phyloP scores from a whole-genome alignment of 2,797 vertebrate genomes.

The Glyptemys insculpta region DNA sequence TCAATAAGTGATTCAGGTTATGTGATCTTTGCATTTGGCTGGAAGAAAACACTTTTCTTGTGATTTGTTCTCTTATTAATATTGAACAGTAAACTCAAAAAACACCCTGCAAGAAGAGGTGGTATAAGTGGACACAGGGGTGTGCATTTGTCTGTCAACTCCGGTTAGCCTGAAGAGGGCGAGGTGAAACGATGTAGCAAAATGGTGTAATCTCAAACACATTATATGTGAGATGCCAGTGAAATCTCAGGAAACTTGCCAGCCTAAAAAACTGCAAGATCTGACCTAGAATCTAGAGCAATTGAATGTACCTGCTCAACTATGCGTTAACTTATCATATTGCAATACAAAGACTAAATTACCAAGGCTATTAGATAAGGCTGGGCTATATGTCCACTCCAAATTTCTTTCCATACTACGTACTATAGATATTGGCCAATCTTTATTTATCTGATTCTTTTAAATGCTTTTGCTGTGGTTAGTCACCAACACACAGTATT shows the following conservation, averaged over 20 bases:
- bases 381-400: not conserved
- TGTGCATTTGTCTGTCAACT: not conserved
- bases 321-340: not conserved
- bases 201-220: not conserved
- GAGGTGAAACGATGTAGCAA: not conserved
- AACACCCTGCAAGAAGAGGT: not conserved
- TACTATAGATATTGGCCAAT: not conserved
- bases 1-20: not conserved
- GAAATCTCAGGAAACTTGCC: not conserved
- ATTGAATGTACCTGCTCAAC: not conserved
- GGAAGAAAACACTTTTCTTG: not conserved
- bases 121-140: not conserved
- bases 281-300: not conserved
- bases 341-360: not conserved
- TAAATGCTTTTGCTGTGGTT: not conserved
- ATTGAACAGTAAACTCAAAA: not conserved
- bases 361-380: not conserved
- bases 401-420: not conserved
- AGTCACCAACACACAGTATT: not conserved
- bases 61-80: not conserved
- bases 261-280: not conserved
- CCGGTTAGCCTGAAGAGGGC: not conserved
- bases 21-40: slow-evolving; percentile 40
- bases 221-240: not conserved
- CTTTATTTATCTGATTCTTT: not conserved